Conservation (phyloP, 2,113 vertebrate genomes). For the Protobothrops mucrosquamatus region DNA sequence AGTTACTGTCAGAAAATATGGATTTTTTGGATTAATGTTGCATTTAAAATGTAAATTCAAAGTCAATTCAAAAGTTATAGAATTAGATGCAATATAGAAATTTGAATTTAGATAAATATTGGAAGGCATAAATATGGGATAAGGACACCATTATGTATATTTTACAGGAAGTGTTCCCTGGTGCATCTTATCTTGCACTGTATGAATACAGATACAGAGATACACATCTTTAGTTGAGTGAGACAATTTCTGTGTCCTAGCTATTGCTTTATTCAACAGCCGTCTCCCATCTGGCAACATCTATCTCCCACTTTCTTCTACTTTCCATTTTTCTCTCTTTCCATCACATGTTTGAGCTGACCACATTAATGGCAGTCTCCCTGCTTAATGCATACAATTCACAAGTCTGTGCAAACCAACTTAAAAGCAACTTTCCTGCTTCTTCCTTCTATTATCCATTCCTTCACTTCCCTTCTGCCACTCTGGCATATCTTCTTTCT, state of each 20-base stretch:
- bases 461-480: no score
- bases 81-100: not conserved
- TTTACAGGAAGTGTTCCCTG: not conserved
- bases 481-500: no score
- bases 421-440: no score
- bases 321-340: no score
- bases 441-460: no score
- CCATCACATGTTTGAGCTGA: no score
- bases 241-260: not conserved
- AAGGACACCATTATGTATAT: not conserved
- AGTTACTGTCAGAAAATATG: not conserved
- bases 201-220: not conserved
- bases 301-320: no score
- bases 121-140: not conserved
- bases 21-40: not conserved
- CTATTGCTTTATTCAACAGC: no score
- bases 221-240: not conserved
- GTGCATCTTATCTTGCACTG: not conserved
- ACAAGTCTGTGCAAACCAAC: no score
- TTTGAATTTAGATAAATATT: not conserved
- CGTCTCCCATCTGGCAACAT: no score
- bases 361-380: no score
- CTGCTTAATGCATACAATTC: no score
- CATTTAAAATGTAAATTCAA: not conserved
- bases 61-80: not conserved